Conservation (phyloP, 2,113 vertebrate species). For the Gambusia affinis region DNA sequence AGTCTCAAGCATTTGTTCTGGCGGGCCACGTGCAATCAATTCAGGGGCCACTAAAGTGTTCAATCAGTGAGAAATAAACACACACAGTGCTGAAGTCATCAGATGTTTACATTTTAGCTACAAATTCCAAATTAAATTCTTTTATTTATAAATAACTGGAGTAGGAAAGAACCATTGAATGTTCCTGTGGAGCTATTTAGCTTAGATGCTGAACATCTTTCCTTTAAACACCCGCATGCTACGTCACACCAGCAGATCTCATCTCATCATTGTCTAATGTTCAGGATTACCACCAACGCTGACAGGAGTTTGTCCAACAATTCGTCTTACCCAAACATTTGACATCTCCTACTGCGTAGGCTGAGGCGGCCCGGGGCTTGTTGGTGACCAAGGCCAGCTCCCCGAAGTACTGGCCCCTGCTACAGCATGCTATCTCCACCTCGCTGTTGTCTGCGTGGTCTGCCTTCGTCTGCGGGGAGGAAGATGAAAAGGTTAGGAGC, state of each 20-base stretch:
- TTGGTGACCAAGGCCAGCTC: constrained; percentile 98
- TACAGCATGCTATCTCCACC: constrained; percentile 94
- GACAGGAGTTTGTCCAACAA: neutral
- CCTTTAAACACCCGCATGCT: neutral
- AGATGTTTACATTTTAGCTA: constrained; percentile 2
- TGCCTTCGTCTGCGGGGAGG: constrained; percentile 84
- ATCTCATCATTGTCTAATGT: neutral
- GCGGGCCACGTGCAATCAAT: too few species aligned
- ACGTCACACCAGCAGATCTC: neutral
- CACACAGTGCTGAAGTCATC: neutral
- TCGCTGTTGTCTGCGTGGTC: constrained; percentile 90
- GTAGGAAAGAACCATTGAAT: neutral
- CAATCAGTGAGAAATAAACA: neutral
- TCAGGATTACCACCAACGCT: neutral
- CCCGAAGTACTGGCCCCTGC: constrained; percentile 96
- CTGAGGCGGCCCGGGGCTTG: constrained; percentile 97
- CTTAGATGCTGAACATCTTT: neutral
- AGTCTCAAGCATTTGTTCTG: too few species aligned
- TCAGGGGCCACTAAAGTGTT: neutral
- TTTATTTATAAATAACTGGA: neutral
- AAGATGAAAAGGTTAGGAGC: constrained; percentile 46
- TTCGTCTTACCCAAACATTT: constrained; percentile 91
- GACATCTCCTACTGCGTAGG: constrained; percentile 91
- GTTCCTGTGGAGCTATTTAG: neutral
- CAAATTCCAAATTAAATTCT: constrained; percentile 3